Evolutionary conservation across 2,113 vertebrate genomes (phyloP).

Genomic region (Nematolebias whitei): DNA sequence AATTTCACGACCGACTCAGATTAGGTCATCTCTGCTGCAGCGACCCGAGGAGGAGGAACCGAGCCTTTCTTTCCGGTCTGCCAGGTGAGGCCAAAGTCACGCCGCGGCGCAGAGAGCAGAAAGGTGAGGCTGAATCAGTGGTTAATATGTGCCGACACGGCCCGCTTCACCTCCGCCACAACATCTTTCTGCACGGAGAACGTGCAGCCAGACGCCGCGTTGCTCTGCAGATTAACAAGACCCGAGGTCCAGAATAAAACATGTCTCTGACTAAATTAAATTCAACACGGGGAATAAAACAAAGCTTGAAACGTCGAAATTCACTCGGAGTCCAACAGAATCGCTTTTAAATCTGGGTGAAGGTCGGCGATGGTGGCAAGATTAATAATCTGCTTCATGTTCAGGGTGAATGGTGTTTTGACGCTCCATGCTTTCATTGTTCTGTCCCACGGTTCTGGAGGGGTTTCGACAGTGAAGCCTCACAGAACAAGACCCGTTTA

Average conservation of each 20-base stretch:
- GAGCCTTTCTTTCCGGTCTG: not conserved
- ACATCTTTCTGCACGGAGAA: slow-evolving; percentile 52
- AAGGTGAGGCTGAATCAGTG: slow-evolving; percentile 53
- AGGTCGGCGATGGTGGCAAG: not conserved
- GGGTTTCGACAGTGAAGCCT: not conserved
- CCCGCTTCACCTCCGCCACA: slow-evolving; percentile 49
- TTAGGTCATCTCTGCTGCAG: slow-evolving; percentile 48
- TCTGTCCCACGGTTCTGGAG: not conserved
- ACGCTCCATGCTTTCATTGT: no score
- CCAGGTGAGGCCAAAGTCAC: not conserved
- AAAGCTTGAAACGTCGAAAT: not conserved
- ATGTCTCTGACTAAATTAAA: no score
- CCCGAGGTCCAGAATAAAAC: no score
- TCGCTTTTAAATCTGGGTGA: not conserved
- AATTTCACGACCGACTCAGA: slow-evolving; percentile 75
- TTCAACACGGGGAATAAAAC: not conserved
- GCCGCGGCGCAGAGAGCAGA: slow-evolving; percentile 7
- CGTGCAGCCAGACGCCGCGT: slow-evolving; percentile 28
- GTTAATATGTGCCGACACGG: slow-evolving; percentile 65
- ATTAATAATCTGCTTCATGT: not conserved
- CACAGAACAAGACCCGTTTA: not conserved
- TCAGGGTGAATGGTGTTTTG: no score
- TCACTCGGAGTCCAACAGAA: no score
- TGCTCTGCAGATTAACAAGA: slow-evolving; percentile 38
- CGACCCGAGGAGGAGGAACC: not conserved